A percentile compares a stretch with the other conserved stretches of the same genome.
These are phyloP conservation scores for Eilema sororculum DNA, from an alignment of 2,888 invertebrate genomes.

Conservation along the genomic window DNA sequence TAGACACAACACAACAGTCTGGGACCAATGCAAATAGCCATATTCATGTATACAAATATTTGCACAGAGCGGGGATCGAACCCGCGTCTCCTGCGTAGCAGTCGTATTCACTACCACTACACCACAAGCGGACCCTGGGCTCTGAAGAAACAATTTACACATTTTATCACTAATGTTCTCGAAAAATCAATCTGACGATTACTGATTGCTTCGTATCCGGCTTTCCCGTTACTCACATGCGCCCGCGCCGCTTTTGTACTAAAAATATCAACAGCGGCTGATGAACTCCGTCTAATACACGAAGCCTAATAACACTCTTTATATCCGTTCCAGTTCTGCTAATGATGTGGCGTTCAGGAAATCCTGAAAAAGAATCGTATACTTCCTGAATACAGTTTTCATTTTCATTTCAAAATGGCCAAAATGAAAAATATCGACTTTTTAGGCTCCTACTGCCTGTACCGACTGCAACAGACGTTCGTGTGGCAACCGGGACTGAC, in stretches of 20 bases:
- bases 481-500: too few relatives aligned
- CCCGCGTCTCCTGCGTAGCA: too few relatives aligned
- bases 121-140: too few relatives aligned
- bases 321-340: conserved; percentile 40
- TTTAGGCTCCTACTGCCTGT: too few relatives aligned
- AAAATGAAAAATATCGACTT: too few relatives aligned
- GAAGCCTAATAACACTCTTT: conserved; percentile 34
- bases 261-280: conserved; percentile 67
- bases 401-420: background rate
- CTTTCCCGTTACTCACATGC: conserved; percentile 65
- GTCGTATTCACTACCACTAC: too few relatives aligned
- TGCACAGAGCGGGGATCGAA: too few relatives aligned
- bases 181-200: background rate
- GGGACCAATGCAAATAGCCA: too few relatives aligned
- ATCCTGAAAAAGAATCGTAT: background rate
- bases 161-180: conserved; percentile 4
- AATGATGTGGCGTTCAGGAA: conserved; percentile 10
- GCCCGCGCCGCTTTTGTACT: conserved; percentile 53
- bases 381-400: conserved; percentile 1
- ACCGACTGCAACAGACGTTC: too few relatives aligned
- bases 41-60: too few relatives aligned
- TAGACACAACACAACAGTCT: too few relatives aligned
- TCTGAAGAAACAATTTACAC: too few relatives aligned
- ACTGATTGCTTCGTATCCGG: conserved; percentile 52
- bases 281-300: conserved; percentile 57